Conservation (phyloP, 2,113 vertebrate species). For the Megaptera novaeangliae region DNA sequence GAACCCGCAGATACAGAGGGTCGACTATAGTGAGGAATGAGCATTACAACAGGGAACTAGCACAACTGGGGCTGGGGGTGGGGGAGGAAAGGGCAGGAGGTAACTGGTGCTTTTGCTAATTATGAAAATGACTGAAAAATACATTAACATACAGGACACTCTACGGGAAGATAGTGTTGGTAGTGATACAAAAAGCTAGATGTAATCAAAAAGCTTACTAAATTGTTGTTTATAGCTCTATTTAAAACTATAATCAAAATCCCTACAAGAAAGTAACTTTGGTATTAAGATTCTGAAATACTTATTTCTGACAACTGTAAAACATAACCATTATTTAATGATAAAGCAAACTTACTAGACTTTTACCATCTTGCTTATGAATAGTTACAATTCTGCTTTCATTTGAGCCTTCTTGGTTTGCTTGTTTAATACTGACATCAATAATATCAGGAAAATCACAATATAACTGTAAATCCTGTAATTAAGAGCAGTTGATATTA, state of each 20-base stretch:
- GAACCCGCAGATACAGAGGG: not conserved
- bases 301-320: constrained; percentile 4
- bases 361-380: constrained; percentile 92
- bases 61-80: not conserved
- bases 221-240: not conserved
- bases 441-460: constrained; percentile 98
- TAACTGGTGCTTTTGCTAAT: not conserved
- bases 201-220: not conserved
- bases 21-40: not conserved
- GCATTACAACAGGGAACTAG: not conserved
- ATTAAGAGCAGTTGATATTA: constrained; percentile 48
- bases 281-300: not conserved
- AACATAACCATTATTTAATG: not conserved
- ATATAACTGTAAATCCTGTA: constrained; percentile 91
- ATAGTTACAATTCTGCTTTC: constrained; percentile 96
- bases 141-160: not conserved
- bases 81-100: not conserved
- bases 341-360: constrained; percentile 85
- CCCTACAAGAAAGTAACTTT: not conserved
- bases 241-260: constrained; percentile 26
- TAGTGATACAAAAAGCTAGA: not conserved
- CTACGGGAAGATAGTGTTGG: not conserved
- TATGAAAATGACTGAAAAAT: constrained; percentile 21
- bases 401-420: constrained; percentile 89
- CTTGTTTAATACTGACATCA: constrained; percentile 96